Base-by-base conservation (phyloP, 2,797 vertebrate genomes). In the Cirrhinus mrigala region DNA sequence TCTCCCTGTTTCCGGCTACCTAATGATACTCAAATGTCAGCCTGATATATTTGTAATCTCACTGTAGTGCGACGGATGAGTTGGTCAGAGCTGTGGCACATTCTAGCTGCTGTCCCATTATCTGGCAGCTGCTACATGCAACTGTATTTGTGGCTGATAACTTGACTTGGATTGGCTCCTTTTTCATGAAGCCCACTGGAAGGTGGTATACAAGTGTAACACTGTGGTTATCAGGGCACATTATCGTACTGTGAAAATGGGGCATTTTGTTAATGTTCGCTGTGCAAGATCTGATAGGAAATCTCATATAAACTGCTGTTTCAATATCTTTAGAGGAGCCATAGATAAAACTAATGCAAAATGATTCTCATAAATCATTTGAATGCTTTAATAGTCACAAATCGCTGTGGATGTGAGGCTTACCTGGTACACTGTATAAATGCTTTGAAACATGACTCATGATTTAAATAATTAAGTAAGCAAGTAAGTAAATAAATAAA, bases 21-120 rank as follows among this genome's bases (percentile, higher is more conserved):
- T 87, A 89, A 89, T 85, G 85, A 89, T 82, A 78, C 76, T 68
- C 46, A 87, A 88, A 89, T 89, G 89, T 87, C 88, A 88, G 33
- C 71, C 62, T 66, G 84, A 37, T 87, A 84, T 76, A 86, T 85
- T 86, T 77, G 64, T 86, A 78, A 86, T 84, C 81, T 86, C 16
- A 50, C 24, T 68, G 66, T 58, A 79, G 54, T 71, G 52, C 14
- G 22, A 68, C 14, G 70, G 75, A 82, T 54, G 37, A 83, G 70
- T 44, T 83, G 79, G 69, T 79, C 81, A 54, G 69, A 85, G 52
- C 68, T 20, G 48, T 71, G 62, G 54, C 68, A 60, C 66, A 71
- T 79, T 79, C 64, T 79, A 58, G 68, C 40, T 85, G 73, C 75
- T 68, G 54, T 24, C 68, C 79, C 24, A 85, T 87, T 85, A 82